Conservation (phyloP, 2,797 vertebrate species). For the Hozukius guyotensis region DNA sequence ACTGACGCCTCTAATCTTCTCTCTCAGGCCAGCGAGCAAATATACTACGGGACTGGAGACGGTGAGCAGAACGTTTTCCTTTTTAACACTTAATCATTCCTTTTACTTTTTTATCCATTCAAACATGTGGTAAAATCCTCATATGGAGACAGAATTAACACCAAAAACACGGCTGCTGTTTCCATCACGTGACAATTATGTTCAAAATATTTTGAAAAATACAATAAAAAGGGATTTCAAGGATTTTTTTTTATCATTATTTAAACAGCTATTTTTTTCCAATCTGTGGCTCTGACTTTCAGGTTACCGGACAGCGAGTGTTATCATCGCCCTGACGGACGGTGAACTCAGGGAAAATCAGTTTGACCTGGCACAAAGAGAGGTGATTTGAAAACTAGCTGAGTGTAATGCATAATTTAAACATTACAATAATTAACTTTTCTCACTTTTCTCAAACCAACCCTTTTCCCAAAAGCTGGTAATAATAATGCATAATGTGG, state of each 20-base stretch:
- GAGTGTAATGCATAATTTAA: neutral
- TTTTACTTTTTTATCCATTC: constrained; percentile 5
- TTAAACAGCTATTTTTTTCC: neutral
- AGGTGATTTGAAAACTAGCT: constrained; percentile 62
- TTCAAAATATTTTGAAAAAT: neutral
- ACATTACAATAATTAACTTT: neutral
- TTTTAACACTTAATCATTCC: constrained; percentile 40
- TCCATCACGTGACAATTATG: neutral
- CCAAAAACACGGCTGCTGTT: constrained; percentile 4
- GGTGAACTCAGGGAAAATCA: constrained; percentile 95
- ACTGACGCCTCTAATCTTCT: constrained; percentile 48
- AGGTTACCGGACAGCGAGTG: constrained; percentile 96
- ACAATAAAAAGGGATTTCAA: neutral
- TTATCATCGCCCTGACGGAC: constrained; percentile 97
- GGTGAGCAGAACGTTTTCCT: constrained; percentile 82
- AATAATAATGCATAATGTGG: neutral
- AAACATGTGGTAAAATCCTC: constrained; percentile 14
- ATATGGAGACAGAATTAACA: constrained; percentile 1
- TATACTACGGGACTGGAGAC: constrained; percentile 94
- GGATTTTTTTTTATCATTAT: neutral
- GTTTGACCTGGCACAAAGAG: constrained; percentile 93
- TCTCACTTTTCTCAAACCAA: neutral
- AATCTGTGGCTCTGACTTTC: constrained; percentile 14
- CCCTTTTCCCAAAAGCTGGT: neutral
- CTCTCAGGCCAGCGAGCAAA: constrained; percentile 95